Percentiles rank a stretch among this genome's conserved stretches.
These are phyloP conservation scores for Circaetus cinerascens DNA, from an alignment of 2,113 vertebrate genomes.

Conservation along the genomic window DNA sequence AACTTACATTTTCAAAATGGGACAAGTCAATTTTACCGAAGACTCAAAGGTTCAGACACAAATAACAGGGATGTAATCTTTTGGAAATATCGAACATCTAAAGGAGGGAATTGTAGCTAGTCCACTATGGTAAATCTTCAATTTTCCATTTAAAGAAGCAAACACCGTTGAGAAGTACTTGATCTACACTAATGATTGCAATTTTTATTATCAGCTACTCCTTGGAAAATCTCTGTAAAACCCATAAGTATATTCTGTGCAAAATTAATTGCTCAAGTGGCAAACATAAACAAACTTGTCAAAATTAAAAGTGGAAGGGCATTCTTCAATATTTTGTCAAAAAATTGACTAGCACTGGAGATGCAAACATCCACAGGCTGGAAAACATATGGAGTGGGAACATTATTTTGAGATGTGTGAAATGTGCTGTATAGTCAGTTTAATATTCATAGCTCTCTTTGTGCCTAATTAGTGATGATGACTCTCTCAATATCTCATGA, in stretches of 20 bases:
- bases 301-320: neutral
- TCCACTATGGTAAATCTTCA: neutral
- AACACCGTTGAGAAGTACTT: neutral
- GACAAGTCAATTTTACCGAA: neutral
- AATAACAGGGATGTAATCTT: neutral
- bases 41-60: neutral
- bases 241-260: neutral
- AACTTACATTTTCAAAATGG: neutral
- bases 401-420: neutral
- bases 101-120: neutral
- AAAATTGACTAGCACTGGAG: neutral
- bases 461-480: neutral
- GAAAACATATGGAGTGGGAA: neutral
- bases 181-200: neutral
- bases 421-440: neutral
- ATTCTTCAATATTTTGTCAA: neutral
- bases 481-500: neutral
- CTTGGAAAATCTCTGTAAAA: neutral
- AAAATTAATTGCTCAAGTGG: neutral
- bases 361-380: neutral
- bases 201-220: neutral
- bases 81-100: neutral
- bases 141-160: neutral
- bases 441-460: neutral
- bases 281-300: neutral